Conservation (phyloP, 2,113 vertebrate species). For the Cynoglossus semilaevis region DNA sequence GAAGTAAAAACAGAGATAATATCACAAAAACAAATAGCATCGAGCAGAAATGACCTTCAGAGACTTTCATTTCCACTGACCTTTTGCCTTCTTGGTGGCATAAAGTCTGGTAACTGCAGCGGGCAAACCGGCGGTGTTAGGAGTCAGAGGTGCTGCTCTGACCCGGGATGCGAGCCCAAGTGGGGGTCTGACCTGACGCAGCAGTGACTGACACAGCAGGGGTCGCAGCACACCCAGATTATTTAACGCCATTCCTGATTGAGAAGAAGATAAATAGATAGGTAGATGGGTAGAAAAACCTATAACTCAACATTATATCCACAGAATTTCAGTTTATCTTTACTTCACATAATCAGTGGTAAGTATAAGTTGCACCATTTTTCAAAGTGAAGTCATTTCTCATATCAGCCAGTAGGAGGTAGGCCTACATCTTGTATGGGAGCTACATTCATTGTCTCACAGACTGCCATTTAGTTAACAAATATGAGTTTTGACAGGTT, state of each 20-base stretch:
- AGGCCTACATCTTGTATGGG: constrained; percentile 41
- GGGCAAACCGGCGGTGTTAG: constrained; percentile 7
- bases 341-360: background rate
- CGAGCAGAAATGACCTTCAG: background rate
- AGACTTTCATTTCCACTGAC: constrained; percentile 46
- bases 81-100: constrained; percentile 91
- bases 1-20: constrained; percentile 27
- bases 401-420: constrained; percentile 66
- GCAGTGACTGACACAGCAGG: constrained; percentile 54
- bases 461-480: too few relatives aligned
- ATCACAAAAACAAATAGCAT: constrained; percentile 1
- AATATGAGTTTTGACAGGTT: too few relatives aligned
- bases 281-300: background rate
- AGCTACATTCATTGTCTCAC: background rate
- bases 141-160: constrained; percentile 10
- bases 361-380: background rate
- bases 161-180: background rate
- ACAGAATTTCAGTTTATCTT: background rate
- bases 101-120: constrained; percentile 72
- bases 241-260: constrained; percentile 71
- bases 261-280: background rate
- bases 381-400: constrained; percentile 48
- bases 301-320: background rate
- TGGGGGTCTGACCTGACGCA: constrained; percentile 26
- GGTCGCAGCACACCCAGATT: constrained; percentile 70